phyloP scores from a whole-genome alignment of 1,140 invertebrate species.

The Brachionus sp. region DNA sequence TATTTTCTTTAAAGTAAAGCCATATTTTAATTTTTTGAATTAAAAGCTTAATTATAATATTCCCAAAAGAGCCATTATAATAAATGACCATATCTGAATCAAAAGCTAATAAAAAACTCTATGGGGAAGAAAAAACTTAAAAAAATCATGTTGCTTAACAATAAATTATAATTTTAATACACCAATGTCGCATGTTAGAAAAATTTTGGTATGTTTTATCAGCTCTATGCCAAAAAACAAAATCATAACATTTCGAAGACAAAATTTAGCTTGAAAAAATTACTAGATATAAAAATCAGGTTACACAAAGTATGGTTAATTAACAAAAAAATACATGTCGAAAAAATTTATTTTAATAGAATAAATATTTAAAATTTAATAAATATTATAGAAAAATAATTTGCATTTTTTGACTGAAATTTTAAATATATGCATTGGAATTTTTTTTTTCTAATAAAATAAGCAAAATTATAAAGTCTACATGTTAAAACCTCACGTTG shows the following conservation, averaged over 20 bases:
- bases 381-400: constrained; percentile 1
- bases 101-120: not conserved
- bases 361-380: not conserved
- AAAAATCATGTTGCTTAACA: too few species aligned
- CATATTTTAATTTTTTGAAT: not conserved
- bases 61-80: not conserved
- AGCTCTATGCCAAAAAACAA: too few species aligned
- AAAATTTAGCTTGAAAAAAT: not conserved
- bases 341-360: not conserved
- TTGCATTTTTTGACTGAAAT: not conserved
- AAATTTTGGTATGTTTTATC: too few species aligned
- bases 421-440: not conserved
- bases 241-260: too few species aligned
- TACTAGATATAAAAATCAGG: not conserved
- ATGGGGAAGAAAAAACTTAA: too few species aligned
- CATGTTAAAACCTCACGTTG: not conserved
- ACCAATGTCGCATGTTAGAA: too few species aligned
- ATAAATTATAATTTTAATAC: too few species aligned
- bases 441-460: not conserved
- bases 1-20: not conserved
- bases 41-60: not conserved
- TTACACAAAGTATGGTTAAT: not conserved
- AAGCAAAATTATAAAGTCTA: not conserved
- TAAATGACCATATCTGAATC: not conserved
- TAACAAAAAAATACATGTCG: not conserved